phyloP scores from a whole-genome alignment of 2,888 invertebrate genomes.

The Dorcus parallelipipedus region DNA sequence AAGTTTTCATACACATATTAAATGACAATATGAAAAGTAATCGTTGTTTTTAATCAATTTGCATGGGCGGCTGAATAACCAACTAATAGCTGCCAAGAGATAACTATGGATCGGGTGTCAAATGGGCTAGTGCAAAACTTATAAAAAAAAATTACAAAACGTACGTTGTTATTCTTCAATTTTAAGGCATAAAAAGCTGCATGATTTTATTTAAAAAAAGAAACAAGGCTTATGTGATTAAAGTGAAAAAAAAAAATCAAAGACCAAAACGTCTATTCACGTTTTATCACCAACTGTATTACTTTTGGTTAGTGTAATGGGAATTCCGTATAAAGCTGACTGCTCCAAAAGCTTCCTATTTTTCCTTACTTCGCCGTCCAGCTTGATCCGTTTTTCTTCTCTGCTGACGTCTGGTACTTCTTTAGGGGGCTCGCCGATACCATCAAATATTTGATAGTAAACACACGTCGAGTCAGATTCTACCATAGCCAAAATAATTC shows the following conservation, averaged over 20 bases:
- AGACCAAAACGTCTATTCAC: background rate
- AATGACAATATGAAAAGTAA: slow-evolving; percentile 17
- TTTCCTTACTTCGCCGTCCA: slow-evolving; percentile 36
- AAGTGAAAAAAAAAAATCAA: too few relatives aligned
- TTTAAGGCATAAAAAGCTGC: too few relatives aligned
- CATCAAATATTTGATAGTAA: slow-evolving; percentile 48
- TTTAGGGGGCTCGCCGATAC: slow-evolving; percentile 35
- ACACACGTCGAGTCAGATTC: slow-evolving; percentile 50
- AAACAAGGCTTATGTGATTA: too few relatives aligned
- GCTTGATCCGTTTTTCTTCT: slow-evolving; percentile 33
- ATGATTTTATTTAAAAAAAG: too few relatives aligned
- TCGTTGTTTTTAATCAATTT: background rate
- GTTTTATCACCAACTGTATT: background rate
- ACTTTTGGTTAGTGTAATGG: slow-evolving; percentile 30
- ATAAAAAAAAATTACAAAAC: too few relatives aligned
- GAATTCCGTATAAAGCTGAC: slow-evolving; percentile 35
- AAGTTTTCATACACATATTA: slow-evolving; percentile 31
- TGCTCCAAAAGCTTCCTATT: slow-evolving; percentile 34
- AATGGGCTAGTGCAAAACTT: too few relatives aligned
- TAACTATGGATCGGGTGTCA: too few relatives aligned
- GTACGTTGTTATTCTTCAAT: too few relatives aligned
- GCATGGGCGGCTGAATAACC: too few relatives aligned
- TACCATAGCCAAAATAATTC: slow-evolving; percentile 45
- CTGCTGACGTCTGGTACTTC: slow-evolving; percentile 30
- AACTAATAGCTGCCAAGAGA: too few relatives aligned